Evolutionary conservation across 2,797 vertebrate species (phyloP).

Genomic region (Rhabdophis nuchalis): DNA sequence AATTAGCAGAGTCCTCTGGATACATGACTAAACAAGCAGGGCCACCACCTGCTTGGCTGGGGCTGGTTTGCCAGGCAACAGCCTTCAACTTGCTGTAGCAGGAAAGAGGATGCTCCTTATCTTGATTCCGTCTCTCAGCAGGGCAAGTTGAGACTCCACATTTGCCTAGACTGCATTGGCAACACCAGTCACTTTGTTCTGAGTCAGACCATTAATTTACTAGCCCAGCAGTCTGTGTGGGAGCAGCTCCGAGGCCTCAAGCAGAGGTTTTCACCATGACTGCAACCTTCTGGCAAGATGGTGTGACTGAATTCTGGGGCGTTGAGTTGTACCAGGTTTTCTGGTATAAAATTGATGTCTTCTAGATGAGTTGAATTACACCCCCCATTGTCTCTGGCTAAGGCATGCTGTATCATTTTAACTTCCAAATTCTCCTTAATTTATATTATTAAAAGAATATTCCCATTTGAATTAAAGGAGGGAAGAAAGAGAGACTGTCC

Average conservation of each 20-base stretch:
- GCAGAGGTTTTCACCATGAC: background rate
- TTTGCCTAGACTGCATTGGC: background rate
- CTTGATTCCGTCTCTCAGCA: background rate
- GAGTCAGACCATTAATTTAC: background rate
- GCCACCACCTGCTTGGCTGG: background rate
- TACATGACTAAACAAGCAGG: constrained; percentile 1
- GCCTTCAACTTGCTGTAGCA: constrained; percentile 6
- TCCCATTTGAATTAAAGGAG: background rate
- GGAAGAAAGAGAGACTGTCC: background rate
- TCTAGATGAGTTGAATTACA: background rate
- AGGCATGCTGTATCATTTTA: background rate
- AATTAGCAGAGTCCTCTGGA: background rate
- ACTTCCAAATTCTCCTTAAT: background rate
- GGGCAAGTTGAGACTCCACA: background rate
- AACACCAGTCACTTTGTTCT: background rate
- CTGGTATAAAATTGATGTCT: background rate
- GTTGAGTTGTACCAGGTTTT: background rate
- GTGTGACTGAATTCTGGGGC: background rate
- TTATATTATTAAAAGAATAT: background rate
- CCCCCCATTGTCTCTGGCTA: background rate
- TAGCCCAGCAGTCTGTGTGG: background rate
- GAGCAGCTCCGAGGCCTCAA: background rate
- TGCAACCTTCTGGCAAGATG: background rate
- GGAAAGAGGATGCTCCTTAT: constrained; percentile 14
- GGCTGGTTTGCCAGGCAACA: background rate